These are phyloP conservation scores for Trichogramma dendrolimi DNA, from an alignment of 2,888 invertebrate species.

Conservation along the genomic window DNA sequence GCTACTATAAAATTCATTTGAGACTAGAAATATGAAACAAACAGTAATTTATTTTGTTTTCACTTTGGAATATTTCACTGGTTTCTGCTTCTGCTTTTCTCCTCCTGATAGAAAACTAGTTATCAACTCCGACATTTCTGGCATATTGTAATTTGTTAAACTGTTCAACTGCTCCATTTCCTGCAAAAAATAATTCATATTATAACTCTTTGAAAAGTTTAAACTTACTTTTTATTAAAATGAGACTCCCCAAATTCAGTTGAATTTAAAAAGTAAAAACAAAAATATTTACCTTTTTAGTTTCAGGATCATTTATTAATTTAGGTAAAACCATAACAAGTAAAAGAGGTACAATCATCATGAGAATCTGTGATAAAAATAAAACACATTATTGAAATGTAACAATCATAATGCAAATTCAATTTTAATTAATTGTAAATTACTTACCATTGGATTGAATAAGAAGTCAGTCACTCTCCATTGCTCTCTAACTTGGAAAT, in stretches of 20 bases:
- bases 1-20: not conserved
- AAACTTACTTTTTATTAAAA: slow-evolving; percentile 7
- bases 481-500: slow-evolving; percentile 92
- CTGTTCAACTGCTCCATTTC: slow-evolving; percentile 88
- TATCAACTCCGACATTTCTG: slow-evolving; percentile 93
- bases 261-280: slow-evolving; percentile 6
- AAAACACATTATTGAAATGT: slow-evolving; percentile 9
- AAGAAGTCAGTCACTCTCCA: slow-evolving; percentile 96
- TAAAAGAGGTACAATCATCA: slow-evolving; percentile 91
- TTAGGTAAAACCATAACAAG: slow-evolving; percentile 91
- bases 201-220: slow-evolving; percentile 6
- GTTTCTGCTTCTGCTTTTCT: slow-evolving; percentile 54
- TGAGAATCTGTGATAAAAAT: slow-evolving; percentile 63
- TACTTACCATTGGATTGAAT: slow-evolving; percentile 83
- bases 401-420: not conserved
- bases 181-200: slow-evolving; percentile 39
- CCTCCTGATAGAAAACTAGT: slow-evolving; percentile 80
- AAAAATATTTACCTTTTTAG: slow-evolving; percentile 66
- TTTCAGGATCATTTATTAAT: slow-evolving; percentile 97
- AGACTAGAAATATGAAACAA: slow-evolving; percentile 8
- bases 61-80: slow-evolving; percentile 50
- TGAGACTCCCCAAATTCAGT: slow-evolving; percentile 8
- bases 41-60: slow-evolving; percentile 19
- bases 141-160: slow-evolving; percentile 77
- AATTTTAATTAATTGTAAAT: slow-evolving; percentile 33